Percentiles rank a stretch among this genome's conserved stretches.
phyloP scores from a whole-genome alignment of 2,888 invertebrate species.

The Margaritifera margaritifera region DNA sequence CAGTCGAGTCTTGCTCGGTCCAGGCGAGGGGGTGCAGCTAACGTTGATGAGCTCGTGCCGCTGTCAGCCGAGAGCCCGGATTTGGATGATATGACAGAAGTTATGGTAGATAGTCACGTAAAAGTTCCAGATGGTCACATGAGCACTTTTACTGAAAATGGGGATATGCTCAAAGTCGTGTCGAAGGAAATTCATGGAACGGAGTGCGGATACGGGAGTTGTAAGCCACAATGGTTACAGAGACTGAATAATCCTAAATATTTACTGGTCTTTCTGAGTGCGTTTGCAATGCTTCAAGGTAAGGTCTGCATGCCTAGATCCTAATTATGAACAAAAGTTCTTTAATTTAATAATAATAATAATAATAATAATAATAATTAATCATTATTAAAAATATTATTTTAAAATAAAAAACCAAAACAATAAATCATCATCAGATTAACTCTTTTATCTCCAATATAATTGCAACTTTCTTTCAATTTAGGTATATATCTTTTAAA shows the following conservation, averaged over 20 bases:
- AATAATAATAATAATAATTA: too few species aligned
- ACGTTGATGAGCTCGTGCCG: slow-evolving; percentile 35
- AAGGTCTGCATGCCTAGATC: slow-evolving; percentile 3
- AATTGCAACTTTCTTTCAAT: too few species aligned
- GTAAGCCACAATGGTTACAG: slow-evolving; percentile 53
- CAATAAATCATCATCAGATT: too few species aligned
- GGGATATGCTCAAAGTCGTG: slow-evolving; percentile 24
- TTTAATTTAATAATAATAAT: too few species aligned
- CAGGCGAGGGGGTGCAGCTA: slow-evolving; percentile 19
- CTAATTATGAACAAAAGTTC: too few species aligned
- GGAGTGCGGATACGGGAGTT: slow-evolving; percentile 53
- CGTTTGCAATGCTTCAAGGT: slow-evolving; percentile 62
- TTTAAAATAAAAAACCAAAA: too few species aligned
- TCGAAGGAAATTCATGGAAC: slow-evolving; percentile 29
- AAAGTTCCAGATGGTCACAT: slow-evolving; percentile 5
- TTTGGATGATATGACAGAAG: slow-evolving; percentile 23
- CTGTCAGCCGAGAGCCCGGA: slow-evolving; percentile 26
- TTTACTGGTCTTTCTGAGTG: slow-evolving; percentile 56
- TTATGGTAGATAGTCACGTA: not conserved
- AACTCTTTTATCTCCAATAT: too few species aligned
- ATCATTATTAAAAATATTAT: too few species aligned
- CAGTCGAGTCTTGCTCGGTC: not conserved
- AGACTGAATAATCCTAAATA: slow-evolving; percentile 59
- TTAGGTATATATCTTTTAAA: too few species aligned
- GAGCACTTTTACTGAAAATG: slow-evolving; percentile 21